Conservation (phyloP, 2,888 invertebrate species). For the Aspidapion aeneum region DNA sequence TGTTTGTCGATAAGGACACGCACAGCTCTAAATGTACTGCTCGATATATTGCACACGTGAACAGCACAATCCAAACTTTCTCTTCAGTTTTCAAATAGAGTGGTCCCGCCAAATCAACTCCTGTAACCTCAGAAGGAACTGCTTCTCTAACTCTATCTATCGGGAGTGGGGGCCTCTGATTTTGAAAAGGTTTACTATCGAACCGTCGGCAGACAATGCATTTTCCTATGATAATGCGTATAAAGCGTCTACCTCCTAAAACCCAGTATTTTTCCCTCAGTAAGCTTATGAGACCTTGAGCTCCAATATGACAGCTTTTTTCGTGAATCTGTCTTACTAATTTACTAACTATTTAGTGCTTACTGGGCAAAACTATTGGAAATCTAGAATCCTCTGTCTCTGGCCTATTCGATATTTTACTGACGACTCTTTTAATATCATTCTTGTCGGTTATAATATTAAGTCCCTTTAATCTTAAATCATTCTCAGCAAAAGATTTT, state of each 20-base stretch:
- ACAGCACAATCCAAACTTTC: conserved; percentile 39
- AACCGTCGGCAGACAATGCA: conserved; percentile 29
- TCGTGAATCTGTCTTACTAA: conserved; percentile 19
- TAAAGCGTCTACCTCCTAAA: conserved; percentile 24
- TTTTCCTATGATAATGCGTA: conserved; percentile 21
- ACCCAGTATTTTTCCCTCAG: conserved; percentile 31
- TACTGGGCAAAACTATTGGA: conserved; percentile 21
- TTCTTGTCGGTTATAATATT: background rate
- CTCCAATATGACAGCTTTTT: conserved; percentile 22
- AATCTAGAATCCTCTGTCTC: conserved; percentile 18
- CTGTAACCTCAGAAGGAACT: conserved; percentile 35
- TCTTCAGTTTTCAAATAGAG: conserved; percentile 31
- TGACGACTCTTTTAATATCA: background rate
- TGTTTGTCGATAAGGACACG: conserved; percentile 30
- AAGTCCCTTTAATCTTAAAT: background rate
- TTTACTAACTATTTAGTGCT: conserved; percentile 15
- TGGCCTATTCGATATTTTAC: conserved; percentile 14
- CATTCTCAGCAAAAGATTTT: conserved; percentile 10
- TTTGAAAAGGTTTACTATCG: conserved; percentile 24
- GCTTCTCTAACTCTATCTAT: conserved; percentile 33
- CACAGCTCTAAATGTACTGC: conserved; percentile 43
- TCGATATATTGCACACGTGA: conserved; percentile 44
- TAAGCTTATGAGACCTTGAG: conserved; percentile 25
- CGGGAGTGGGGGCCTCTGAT: conserved; percentile 32
- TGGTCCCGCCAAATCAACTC: conserved; percentile 43